These are phyloP conservation scores for Caenorhabditis sp. DNA, from an alignment of 2,888 invertebrate species.

Conservation along the genomic window DNA sequence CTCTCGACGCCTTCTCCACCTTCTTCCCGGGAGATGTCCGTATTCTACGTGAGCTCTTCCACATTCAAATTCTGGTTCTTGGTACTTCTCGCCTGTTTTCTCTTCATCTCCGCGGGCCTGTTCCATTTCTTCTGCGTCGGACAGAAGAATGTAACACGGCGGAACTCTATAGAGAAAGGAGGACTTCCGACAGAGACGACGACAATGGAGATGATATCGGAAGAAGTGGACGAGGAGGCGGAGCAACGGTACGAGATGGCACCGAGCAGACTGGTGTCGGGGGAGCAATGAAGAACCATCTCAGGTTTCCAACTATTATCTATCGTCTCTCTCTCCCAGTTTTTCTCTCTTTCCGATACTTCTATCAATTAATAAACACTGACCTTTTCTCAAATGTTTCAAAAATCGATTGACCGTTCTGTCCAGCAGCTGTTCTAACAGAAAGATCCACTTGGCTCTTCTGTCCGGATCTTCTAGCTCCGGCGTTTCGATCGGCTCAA, in stretches of 20 bases:
- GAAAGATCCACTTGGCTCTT: conserved; percentile 38
- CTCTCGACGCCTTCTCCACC: not conserved
- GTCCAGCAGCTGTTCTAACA: conserved; percentile 10
- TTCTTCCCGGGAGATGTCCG: not conserved
- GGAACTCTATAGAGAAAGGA: conserved; percentile 17
- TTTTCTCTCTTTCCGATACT: not conserved
- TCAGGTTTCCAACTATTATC: too few species aligned
- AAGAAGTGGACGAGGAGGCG: conserved; percentile 23
- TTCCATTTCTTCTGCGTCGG: conserved; percentile 44
- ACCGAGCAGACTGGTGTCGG: not conserved
- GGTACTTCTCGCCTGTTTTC: conserved; percentile 22
- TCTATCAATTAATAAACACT: too few species aligned
- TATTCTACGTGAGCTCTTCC: conserved; percentile 4
- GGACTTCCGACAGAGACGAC: conserved; percentile 18
- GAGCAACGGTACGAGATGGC: not conserved
- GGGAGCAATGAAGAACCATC: too few species aligned
- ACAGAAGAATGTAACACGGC: conserved; percentile 39
- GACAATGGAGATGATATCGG: conserved; percentile 45
- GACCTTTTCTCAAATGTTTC: conserved; percentile 48
- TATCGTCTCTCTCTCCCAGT: not conserved
- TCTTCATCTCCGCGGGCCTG: conserved; percentile 29
- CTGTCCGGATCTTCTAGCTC: conserved; percentile 51
- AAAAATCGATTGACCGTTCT: conserved; percentile 51
- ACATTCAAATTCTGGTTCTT: conserved; percentile 39
- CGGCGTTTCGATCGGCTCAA: conserved; percentile 19